A percentile compares a stretch with the other conserved stretches of the same genome.
These are phyloP conservation scores for Stichodactyla helianthus DNA, from an alignment of 64 coral and sea anemone genomes.

Conservation along the genomic window DNA sequence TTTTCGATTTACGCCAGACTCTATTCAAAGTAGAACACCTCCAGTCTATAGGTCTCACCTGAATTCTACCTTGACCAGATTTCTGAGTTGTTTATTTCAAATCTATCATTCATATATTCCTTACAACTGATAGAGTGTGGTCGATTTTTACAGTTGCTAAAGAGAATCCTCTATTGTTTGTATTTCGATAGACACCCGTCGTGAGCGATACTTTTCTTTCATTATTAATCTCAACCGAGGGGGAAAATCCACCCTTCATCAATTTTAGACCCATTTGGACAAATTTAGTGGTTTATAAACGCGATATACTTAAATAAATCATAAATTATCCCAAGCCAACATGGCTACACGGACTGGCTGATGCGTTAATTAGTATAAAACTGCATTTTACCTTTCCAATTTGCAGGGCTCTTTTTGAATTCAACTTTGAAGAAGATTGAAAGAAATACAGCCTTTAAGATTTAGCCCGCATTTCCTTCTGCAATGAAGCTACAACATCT, in stretches of 20 bases:
- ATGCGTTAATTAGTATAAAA: background rate
- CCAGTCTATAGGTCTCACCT: background rate
- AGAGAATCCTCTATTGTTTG: background rate
- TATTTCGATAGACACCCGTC: background rate
- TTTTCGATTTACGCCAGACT: background rate
- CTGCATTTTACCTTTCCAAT: no score
- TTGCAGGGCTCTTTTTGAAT: no score
- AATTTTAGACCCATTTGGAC: constrained; percentile 16
- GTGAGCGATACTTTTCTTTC: background rate
- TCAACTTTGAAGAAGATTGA: no score
- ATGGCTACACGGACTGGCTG: no score
- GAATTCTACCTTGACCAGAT: background rate
- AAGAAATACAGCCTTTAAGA: no score
- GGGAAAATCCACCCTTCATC: background rate
- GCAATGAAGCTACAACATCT: no score
- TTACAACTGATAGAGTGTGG: background rate
- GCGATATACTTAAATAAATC: background rate
- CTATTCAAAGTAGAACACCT: background rate
- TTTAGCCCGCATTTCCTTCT: no score
- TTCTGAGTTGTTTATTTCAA: background rate
- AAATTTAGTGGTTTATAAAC: background rate
- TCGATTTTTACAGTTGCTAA: background rate
- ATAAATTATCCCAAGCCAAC: background rate
- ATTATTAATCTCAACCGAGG: background rate
- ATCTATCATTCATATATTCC: background rate